A percentile compares a stretch with the other conserved stretches of the same genome.
Conservation (phyloP, 2,113 vertebrate genomes). For the Pterocles gutturalis region DNA sequence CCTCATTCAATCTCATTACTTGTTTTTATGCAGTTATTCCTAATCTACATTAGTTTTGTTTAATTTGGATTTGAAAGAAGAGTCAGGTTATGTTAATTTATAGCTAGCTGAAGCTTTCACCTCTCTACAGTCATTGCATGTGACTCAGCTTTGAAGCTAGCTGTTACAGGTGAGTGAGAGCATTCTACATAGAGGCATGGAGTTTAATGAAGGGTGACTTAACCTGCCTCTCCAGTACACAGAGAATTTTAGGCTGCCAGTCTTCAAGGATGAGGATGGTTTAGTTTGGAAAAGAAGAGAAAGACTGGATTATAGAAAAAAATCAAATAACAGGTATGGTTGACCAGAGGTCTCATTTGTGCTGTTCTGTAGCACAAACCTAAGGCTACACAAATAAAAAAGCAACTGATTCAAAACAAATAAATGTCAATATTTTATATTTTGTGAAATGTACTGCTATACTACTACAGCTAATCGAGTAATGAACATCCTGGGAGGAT, state of each 20-base stretch:
- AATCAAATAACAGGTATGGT: background rate
- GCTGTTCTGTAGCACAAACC: background rate
- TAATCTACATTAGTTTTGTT: background rate
- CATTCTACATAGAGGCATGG: background rate
- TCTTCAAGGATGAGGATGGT: background rate
- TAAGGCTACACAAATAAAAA: background rate
- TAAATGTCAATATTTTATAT: slow-evolving; percentile 4
- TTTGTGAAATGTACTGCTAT: background rate
- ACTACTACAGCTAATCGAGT: background rate
- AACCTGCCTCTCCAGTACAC: background rate
- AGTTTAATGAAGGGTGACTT: background rate
- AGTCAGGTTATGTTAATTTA: background rate
- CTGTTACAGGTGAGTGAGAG: background rate
- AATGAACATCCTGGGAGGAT: slow-evolving; percentile 12
- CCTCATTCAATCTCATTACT: background rate
- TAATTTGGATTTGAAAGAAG: background rate
- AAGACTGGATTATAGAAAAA: background rate
- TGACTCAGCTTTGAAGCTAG: background rate
- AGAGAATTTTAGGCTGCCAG: background rate
- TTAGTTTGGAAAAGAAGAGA: background rate
- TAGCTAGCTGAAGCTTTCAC: background rate
- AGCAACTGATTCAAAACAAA: background rate
- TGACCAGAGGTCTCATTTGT: background rate
- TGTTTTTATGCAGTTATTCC: background rate
- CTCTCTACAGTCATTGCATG: background rate